phyloP scores from a whole-genome alignment of 1,140 invertebrate genomes.

The Cotesia glomerata region DNA sequence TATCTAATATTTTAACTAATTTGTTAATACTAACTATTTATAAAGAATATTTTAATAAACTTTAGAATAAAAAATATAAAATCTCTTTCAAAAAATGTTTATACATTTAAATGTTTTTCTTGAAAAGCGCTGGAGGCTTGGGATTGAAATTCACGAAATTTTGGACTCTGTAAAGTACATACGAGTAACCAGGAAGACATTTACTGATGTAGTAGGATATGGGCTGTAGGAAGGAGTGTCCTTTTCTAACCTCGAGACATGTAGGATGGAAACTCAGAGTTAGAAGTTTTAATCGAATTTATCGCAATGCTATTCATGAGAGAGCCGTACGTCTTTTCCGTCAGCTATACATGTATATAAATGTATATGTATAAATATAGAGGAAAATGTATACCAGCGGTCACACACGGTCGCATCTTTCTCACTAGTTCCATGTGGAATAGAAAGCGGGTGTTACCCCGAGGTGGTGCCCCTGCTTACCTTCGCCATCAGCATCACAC shows the following conservation, averaged over 20 bases:
- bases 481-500: too few relatives aligned
- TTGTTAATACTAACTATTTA: too few relatives aligned
- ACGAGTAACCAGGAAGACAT: too few relatives aligned
- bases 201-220: too few relatives aligned
- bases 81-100: too few relatives aligned
- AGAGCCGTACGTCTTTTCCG: slow-evolving; percentile 57
- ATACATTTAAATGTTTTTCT: too few relatives aligned
- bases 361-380: slow-evolving; percentile 40
- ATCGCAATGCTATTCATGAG: slow-evolving; percentile 63
- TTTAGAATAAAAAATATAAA: too few relatives aligned
- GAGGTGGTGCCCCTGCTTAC: slow-evolving; percentile 27
- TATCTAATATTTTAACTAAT: too few relatives aligned
- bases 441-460: not conserved
- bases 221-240: not conserved
- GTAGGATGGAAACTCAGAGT: slow-evolving; percentile 19
- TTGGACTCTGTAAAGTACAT: too few relatives aligned
- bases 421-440: not conserved
- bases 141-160: too few relatives aligned
- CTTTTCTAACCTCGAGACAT: not conserved
- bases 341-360: slow-evolving; percentile 48
- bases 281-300: slow-evolving; percentile 63
- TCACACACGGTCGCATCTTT: slow-evolving; percentile 22
- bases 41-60: too few relatives aligned
- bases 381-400: slow-evolving; percentile 14
- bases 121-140: too few relatives aligned